Evolutionary conservation across 2,888 invertebrate species (phyloP).

Genomic region (Nymphalis urticae): DNA sequence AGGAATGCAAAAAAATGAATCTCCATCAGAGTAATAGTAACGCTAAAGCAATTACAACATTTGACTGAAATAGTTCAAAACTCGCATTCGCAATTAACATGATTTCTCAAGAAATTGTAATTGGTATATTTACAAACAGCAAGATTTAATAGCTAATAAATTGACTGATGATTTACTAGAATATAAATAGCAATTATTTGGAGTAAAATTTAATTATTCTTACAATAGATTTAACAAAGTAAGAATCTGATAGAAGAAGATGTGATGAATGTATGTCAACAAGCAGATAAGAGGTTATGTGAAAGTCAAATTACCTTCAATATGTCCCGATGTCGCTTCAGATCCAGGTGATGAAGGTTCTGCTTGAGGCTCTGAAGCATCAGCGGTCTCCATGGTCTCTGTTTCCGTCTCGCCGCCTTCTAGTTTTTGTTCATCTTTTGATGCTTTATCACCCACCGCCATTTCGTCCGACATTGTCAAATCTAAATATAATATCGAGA

Average conservation of each 20-base stretch:
- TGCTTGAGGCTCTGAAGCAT: slow-evolving; percentile 45
- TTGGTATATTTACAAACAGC: neutral
- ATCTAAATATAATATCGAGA: slow-evolving; percentile 61
- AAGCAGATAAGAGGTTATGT: slow-evolving; percentile 46
- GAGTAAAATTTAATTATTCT: neutral
- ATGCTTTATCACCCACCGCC: slow-evolving; percentile 74
- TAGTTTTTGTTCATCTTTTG: slow-evolving; percentile 59
- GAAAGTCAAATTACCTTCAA: slow-evolving; percentile 41
- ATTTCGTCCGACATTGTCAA: slow-evolving; percentile 79
- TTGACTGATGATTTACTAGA: neutral
- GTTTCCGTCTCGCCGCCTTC: slow-evolving; percentile 51
- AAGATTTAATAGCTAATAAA: neutral
- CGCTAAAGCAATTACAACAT: neutral
- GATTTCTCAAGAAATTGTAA: slow-evolving; percentile 3
- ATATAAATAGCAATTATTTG: neutral
- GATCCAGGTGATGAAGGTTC: slow-evolving; percentile 47
- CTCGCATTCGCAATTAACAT: neutral
- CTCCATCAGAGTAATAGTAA: neutral
- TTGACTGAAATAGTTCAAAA: neutral
- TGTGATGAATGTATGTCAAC: slow-evolving; percentile 40
- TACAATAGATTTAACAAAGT: neutral
- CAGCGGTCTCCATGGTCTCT: slow-evolving; percentile 48
- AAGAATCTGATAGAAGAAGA: neutral
- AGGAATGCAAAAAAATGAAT: neutral
- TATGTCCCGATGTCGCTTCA: slow-evolving; percentile 45